Evolutionary conservation across 2,888 invertebrate species (phyloP).

Genomic region (Himalopsyche kuldschensis): DNA sequence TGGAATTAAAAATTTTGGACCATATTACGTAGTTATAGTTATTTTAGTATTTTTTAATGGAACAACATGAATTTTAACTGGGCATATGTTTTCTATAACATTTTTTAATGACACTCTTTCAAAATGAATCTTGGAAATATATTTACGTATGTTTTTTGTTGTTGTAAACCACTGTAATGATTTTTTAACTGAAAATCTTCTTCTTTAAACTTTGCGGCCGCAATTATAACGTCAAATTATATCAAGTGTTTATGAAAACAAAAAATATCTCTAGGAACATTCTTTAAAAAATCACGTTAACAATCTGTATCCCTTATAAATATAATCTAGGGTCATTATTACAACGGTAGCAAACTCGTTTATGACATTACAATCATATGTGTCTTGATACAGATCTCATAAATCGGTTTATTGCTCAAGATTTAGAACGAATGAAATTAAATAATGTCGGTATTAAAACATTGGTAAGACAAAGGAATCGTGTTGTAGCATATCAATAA

Average conservation of each 20-base stretch:
- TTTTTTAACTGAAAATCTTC: background rate
- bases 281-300: background rate
- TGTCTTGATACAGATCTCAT: background rate
- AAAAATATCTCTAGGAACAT: background rate
- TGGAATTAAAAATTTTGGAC: too few species aligned
- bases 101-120: too few species aligned
- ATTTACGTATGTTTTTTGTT: too few species aligned
- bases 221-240: background rate
- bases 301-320: background rate
- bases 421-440: background rate
- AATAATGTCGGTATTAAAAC: too few species aligned
- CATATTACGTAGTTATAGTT: too few species aligned
- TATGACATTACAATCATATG: background rate
- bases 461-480: too few species aligned
- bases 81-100: too few species aligned
- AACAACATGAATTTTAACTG: too few species aligned
- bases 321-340: background rate
- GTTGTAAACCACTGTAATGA: background rate
- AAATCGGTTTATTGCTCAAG: background rate
- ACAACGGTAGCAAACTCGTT: background rate
- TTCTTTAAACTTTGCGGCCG: background rate
- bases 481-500: too few species aligned
- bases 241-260: background rate
- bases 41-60: too few species aligned
- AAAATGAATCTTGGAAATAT: too few species aligned